Evolutionary conservation across 2,888 invertebrate genomes (phyloP), one percentile per base, ranked within the genome.

Genomic region (Hyposoter didymator): DNA sequence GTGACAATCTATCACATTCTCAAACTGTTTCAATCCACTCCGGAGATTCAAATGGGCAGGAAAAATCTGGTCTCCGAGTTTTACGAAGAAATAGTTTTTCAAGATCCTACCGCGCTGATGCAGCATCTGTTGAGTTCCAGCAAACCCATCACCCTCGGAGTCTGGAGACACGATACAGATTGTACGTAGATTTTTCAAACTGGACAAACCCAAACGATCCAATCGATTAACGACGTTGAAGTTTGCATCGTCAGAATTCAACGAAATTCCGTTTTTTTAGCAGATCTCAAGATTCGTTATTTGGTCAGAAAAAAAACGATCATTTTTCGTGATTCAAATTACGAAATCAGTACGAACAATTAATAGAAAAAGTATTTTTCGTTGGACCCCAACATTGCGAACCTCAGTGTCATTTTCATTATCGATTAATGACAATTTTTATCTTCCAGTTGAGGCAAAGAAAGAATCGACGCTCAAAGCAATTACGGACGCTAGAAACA

Each of bases 21-120:
- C 72, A 99, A 99, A 94, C 94, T 99, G 12, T 99, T 99, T 94
- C 98, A 98, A 94, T 97, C 98, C 4, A 93, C 94, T 0, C 94
- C 94, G 1, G 94, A 91, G 84, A 94, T 94, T 84, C 93, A 94
- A 78, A 85, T 94, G 14, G 96, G 96, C 39, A 95, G 96, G 88
- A 96, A 97, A 90, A 95, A 96, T 32, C 94, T 99, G 0, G 98
- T 99, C 12, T 98, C 98, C 0, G 99, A 99, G 94, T 97, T 97
- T 85, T 99, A 99, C 91, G 99, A 99, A 93, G 99, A 99, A 95
- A 97, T 99, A 78, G 98, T 99, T 0, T 98, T 98, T 92, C 98
- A 98, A 94, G 98, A 98, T 93, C 98, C 98, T 0, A 98, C 98
- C 0, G 97, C 97, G 85, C 94, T 97, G 88, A 98, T 99, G 98